phyloP scores from a whole-genome alignment of 2,888 invertebrate species.

The Cremastobaeus sp. region DNA sequence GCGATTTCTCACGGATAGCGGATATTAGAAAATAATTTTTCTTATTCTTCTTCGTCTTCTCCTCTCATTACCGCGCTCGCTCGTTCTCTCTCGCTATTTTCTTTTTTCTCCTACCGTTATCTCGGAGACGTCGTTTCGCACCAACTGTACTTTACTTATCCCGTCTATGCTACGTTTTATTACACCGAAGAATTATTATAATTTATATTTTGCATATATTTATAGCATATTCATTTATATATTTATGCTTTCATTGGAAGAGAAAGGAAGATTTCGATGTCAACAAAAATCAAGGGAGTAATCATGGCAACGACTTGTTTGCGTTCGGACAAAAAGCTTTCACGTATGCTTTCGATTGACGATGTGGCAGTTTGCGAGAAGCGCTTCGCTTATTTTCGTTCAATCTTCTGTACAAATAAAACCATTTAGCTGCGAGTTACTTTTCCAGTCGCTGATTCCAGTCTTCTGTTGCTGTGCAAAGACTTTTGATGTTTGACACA shows the following conservation, averaged over 20 bases:
- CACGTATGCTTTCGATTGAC: conserved; percentile 21
- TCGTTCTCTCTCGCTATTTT: conserved; percentile 38
- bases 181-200: conserved; percentile 52
- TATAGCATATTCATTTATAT: conserved; percentile 28
- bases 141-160: conserved; percentile 57
- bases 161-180: conserved; percentile 59
- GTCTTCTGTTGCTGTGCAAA: conserved; percentile 11
- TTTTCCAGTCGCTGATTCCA: conserved; percentile 22
- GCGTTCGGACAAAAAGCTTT: conserved; percentile 24
- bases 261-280: conserved; percentile 57
- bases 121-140: conserved; percentile 63
- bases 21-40: conserved; percentile 71
- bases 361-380: conserved; percentile 33
- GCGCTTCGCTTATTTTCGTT: neutral
- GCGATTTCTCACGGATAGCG: conserved; percentile 65
- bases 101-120: conserved; percentile 65
- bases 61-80: conserved; percentile 4
- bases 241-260: conserved; percentile 56
- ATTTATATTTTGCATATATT: conserved; percentile 28
- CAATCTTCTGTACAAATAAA: conserved; percentile 13
- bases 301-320: conserved; percentile 30
- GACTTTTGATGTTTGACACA: conserved; percentile 8
- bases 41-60: conserved; percentile 39
- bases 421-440: conserved; percentile 1
- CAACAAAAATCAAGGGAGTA: conserved; percentile 52